phyloP scores from a whole-genome alignment of 1,140 invertebrate species.

The Sycophaga agraensis region DNA sequence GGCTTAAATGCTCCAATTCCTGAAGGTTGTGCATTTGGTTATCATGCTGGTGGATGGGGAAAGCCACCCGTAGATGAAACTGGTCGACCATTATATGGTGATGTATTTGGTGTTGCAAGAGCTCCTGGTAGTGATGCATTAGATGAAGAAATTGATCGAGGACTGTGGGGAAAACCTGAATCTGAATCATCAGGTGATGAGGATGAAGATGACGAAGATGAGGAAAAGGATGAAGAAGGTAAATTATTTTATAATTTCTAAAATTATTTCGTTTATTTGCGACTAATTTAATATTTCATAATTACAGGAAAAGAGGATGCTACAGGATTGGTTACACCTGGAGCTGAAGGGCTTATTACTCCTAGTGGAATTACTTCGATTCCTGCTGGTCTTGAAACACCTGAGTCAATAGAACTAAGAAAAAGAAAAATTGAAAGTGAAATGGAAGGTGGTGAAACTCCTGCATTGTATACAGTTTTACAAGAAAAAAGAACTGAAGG shows the following conservation, averaged over 20 bases:
- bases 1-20: constrained; percentile 92
- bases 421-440: constrained; percentile 97
- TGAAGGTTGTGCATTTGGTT: constrained; percentile 96
- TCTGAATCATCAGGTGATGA: constrained; percentile 91
- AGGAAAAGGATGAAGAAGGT: constrained; percentile 69
- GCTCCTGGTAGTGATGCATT: constrained; percentile 62
- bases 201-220: constrained; percentile 79
- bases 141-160: constrained; percentile 89
- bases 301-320: constrained; percentile 61
- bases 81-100: constrained; percentile 96
- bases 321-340: constrained; percentile 74
- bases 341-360: constrained; percentile 88
- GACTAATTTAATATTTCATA: no score
- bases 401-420: constrained; percentile 95
- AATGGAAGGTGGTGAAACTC: constrained; percentile 93
- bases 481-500: constrained; percentile 91
- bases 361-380: constrained; percentile 95
- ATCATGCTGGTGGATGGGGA: constrained; percentile 98
- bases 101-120: constrained; percentile 84
- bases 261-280: no score
- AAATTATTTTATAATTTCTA: constrained; percentile 43
- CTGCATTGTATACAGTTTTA: constrained; percentile 88
- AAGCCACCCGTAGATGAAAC: constrained; percentile 99
- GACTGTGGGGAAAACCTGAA: constrained; percentile 96
- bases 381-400: constrained; percentile 94